These are phyloP conservation scores for Venustoraphidia nigricollis DNA, from an alignment of 2,888 invertebrate species.

Conservation along the genomic window DNA sequence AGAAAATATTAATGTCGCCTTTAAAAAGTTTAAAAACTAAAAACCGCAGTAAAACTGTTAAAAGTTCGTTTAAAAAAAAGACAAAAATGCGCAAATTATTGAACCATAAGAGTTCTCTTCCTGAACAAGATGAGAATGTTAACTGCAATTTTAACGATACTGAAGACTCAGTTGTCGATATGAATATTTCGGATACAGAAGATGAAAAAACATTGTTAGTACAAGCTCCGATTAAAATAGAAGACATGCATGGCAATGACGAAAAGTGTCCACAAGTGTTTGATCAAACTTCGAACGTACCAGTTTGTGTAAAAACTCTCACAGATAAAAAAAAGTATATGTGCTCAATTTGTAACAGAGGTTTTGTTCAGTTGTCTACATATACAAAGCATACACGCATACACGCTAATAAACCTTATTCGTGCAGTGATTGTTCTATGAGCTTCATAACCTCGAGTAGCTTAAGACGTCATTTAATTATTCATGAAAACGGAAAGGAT, in stretches of 20 bases:
- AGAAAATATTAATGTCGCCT: too few species aligned
- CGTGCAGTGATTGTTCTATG: neutral
- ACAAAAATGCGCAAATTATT: too few species aligned
- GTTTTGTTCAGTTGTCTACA: conserved; percentile 7
- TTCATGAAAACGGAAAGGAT: neutral
- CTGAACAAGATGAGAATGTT: neutral
- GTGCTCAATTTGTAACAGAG: conserved; percentile 8
- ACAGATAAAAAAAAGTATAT: conserved; percentile 6
- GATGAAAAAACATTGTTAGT: neutral
- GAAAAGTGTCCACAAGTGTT: neutral
- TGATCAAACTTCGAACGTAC: conserved; percentile 5
- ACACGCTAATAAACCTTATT: neutral
- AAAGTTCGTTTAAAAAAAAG: too few species aligned
- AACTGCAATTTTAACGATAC: neutral
- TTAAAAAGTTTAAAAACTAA: too few species aligned
- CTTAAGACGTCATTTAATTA: neutral
- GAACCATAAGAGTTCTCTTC: too few species aligned
- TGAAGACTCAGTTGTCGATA: neutral
- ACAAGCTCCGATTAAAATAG: neutral
- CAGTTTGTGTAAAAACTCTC: conserved; percentile 6
- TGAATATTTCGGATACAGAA: neutral
- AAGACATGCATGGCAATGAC: neutral
- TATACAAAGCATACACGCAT: conserved; percentile 5
- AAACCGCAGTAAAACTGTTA: too few species aligned
- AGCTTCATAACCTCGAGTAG: neutral